Percentiles rank a stretch among this genome's conserved stretches.
These are phyloP conservation scores for Emberiza fucata DNA, from an alignment of 2,113 vertebrate species.

Conservation along the genomic window DNA sequence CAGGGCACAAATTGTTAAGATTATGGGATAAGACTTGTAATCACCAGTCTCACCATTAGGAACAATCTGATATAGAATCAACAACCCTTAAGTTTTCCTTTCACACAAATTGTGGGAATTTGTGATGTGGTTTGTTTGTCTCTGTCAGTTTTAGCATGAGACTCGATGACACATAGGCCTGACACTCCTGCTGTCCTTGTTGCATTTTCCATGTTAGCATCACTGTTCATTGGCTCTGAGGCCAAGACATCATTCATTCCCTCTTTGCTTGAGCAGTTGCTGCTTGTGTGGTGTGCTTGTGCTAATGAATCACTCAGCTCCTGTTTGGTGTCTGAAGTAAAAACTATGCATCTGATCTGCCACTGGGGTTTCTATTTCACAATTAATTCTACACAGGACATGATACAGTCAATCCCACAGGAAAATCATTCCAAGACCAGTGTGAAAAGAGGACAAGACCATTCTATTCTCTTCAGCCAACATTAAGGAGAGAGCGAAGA, in stretches of 20 bases:
- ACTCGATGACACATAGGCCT: background rate
- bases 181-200: background rate
- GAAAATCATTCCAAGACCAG: background rate
- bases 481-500: background rate
- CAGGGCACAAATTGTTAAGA: background rate
- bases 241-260: background rate
- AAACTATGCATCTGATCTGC: background rate
- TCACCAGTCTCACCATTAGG: background rate
- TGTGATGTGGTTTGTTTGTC: background rate
- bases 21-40: background rate
- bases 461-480: background rate
- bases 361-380: background rate
- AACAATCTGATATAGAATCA: background rate
- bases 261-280: background rate
- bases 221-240: background rate
- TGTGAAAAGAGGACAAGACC: background rate
- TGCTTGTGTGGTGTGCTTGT: background rate
- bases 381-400: background rate
- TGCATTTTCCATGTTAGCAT: background rate
- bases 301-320: background rate
- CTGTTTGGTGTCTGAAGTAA: background rate
- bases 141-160: background rate
- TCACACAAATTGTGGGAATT: background rate
- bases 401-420: background rate
- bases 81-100: background rate